phyloP scores from a whole-genome alignment of 2,113 vertebrate genomes.

The Oncorhynchus gorbuscha region DNA sequence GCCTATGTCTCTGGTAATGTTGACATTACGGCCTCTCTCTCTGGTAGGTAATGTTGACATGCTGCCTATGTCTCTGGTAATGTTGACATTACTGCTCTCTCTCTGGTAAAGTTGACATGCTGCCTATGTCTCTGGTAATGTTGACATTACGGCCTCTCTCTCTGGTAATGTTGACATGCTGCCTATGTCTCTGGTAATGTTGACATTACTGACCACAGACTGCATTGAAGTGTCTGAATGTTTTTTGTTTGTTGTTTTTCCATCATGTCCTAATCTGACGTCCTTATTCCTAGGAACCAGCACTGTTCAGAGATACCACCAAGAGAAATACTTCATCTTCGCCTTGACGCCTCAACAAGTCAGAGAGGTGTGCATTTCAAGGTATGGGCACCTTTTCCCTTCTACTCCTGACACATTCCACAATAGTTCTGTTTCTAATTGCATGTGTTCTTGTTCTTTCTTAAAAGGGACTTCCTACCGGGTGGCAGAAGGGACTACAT shows the following conservation, averaged over 20 bases:
- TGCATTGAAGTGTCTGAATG: neutral
- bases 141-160: no score
- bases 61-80: no score
- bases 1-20: no score
- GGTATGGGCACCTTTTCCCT: conserved; percentile 70
- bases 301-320: conserved; percentile 90
- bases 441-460: conserved; percentile 40
- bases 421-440: neutral
- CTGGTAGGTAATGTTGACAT: no score
- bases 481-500: conserved; percentile 94
- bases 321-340: conserved; percentile 98
- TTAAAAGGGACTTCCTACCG: conserved; percentile 89
- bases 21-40: no score
- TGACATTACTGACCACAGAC: no score
- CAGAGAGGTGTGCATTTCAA: conserved; percentile 96
- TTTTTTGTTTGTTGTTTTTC: neutral
- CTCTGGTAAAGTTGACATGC: no score
- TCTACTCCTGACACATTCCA: neutral
- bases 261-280: no score
- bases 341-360: conserved; percentile 97
- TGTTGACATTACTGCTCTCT: no score
- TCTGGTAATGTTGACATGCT: no score
- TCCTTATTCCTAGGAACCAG: conserved; percentile 75
- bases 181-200: no score
- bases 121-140: no score